Conservation (phyloP, 2,888 invertebrate species). For the Ormia ochracea region DNA sequence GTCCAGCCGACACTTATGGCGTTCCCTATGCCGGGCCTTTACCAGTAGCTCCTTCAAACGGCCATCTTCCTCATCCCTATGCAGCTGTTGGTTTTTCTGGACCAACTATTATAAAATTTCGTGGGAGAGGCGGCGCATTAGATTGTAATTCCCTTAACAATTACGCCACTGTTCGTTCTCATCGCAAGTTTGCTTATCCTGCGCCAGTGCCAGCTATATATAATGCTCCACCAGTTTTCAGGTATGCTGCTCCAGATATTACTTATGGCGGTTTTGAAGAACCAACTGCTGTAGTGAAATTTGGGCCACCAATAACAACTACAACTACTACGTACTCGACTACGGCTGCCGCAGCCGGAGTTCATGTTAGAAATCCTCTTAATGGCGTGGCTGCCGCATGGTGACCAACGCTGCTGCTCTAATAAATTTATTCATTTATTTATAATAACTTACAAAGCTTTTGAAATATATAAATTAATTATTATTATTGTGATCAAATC, state of each 20-base stretch:
- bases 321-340: constrained; percentile 52
- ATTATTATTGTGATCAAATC: too few species aligned
- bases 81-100: constrained; percentile 13
- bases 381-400: constrained; percentile 18
- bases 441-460: too few species aligned
- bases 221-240: constrained; percentile 12
- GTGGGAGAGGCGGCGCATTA: not conserved
- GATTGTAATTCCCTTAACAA: constrained; percentile 1
- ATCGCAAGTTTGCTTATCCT: constrained; percentile 22
- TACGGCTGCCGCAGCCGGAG: not conserved
- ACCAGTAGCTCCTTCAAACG: constrained; percentile 15
- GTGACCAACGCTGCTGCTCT: not conserved
- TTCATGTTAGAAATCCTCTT: not conserved
- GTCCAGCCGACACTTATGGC: not conserved
- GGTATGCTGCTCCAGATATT: not conserved
- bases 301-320: constrained; percentile 47
- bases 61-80: not conserved
- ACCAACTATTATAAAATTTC: constrained; percentile 15
- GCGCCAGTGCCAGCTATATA: constrained; percentile 31
- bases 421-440: not conserved
- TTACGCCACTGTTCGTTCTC: constrained; percentile 18
- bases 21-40: constrained; percentile 12
- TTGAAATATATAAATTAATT: too few species aligned
- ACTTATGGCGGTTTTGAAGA: constrained; percentile 6
- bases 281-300: constrained; percentile 39